Evolutionary conservation across 2,113 vertebrate species (phyloP), one percentile per base, ranked within the genome.

Genomic region (Gadus macrocephalus): DNA sequence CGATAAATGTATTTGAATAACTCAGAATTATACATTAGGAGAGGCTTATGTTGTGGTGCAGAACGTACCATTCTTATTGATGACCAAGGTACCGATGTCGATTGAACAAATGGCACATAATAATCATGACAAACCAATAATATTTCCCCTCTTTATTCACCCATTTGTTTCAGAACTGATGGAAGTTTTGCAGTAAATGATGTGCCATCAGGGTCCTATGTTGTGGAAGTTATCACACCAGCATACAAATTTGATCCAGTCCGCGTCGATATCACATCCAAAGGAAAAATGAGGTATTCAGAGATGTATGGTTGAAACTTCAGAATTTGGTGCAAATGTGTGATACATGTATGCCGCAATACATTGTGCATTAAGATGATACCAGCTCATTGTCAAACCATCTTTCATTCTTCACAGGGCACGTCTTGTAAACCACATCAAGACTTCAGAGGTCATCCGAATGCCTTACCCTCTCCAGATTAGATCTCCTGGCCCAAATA

Each of bases 241-340:
- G 92, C 91, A 53, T 95, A 93, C 70, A 95, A 91, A 80, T 98
- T 99, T 89, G 97, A 98, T 53, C 93, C 97, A 0, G 93, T 96
- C 28, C 91, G 97, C 85, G 97, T 99, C n/a, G 97, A 99, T 82
- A 98, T 99, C 76, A 98, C 97, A 66, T 96, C 97, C 72, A 99
- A 98, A 86, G 97, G 97, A 53, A 99, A 99, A 93, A 99, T 98
- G 95, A 97, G 96, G 97, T 99, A 83, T 20, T 25, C n/a, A 20
- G 1, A 8, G 3, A 31, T 9, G 17, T 35, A 28, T 2, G 16
- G 11, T 9, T 8, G 1, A 53, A 53, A 65, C 35, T 5, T 27
- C 16, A 42, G 15, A 42, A n/a, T 17, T 16, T 14, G 5, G 9
- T 20, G 20, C 5, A 27, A 27, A 9, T 55, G 1, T 53, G 2